These are phyloP conservation scores for Grallaria varia DNA, from an alignment of 2,113 vertebrate species.

Conservation along the genomic window DNA sequence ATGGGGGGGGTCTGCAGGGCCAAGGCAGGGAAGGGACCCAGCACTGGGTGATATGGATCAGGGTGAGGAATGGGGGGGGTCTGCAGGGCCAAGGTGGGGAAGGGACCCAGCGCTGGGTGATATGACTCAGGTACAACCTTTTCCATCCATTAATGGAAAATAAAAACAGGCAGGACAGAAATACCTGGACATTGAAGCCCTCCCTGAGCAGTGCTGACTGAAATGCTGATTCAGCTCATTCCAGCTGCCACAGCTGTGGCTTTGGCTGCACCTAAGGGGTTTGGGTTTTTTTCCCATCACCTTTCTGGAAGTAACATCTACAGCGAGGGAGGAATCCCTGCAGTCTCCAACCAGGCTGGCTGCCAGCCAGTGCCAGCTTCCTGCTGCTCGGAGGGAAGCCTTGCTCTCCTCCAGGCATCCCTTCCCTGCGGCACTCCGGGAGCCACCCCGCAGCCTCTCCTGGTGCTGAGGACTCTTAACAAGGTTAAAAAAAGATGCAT, in stretches of 20 bases:
- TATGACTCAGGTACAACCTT: background rate
- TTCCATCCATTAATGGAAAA: background rate
- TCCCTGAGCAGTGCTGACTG: background rate
- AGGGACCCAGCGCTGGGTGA: background rate
- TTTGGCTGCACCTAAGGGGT: background rate
- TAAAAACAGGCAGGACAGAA: background rate
- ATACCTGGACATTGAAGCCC: background rate
- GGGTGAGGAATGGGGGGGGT: background rate
- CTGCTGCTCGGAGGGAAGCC: background rate
- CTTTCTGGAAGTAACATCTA: background rate
- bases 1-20: background rate
- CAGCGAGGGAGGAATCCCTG: background rate
- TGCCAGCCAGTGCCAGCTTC: background rate
- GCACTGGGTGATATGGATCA: constrained; percentile 22
- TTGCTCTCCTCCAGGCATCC: fast-evolving
- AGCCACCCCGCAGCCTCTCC: background rate
- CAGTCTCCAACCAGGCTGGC: background rate
- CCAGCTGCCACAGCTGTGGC: background rate
- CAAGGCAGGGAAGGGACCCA: background rate
- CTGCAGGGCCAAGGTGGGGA: background rate
- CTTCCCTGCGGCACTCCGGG: background rate
- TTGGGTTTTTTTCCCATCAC: background rate
- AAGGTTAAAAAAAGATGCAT: background rate
- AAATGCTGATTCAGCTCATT: background rate
- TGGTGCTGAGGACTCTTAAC: background rate